phyloP scores from a whole-genome alignment of 2,113 vertebrate species.

The Deroptyus accipitrinus region DNA sequence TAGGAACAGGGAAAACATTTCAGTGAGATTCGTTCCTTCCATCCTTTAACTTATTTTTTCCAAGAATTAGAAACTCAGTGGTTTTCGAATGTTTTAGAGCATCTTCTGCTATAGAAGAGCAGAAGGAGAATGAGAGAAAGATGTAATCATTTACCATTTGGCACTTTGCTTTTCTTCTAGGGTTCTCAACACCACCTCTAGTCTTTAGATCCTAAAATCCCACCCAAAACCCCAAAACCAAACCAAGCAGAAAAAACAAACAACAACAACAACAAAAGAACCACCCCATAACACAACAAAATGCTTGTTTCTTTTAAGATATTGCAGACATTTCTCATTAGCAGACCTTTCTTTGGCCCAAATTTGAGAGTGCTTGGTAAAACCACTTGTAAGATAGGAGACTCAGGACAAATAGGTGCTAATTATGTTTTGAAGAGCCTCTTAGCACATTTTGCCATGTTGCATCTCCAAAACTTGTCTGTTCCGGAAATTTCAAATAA shows the following conservation, averaged over 20 bases:
- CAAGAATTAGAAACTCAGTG: not conserved
- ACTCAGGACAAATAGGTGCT: slow-evolving; percentile 42
- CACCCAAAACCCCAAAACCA: too few relatives aligned
- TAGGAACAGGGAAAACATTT: not conserved
- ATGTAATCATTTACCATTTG: not conserved
- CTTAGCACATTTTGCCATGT: slow-evolving; percentile 30
- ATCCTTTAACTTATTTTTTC: not conserved
- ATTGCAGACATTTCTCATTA: not conserved
- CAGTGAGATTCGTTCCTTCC: not conserved
- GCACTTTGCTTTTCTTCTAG: not conserved
- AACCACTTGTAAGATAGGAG: not conserved
- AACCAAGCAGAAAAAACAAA: not conserved
- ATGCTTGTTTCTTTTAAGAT: not conserved
- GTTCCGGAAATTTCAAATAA: slow-evolving; percentile 53
- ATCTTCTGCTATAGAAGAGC: not conserved
- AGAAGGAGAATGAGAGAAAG: not conserved
- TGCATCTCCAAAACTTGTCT: slow-evolving; percentile 20
- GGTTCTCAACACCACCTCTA: not conserved
- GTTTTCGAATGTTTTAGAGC: not conserved
- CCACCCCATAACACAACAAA: not conserved
- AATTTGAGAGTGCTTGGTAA: not conserved
- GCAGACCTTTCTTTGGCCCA: not conserved
- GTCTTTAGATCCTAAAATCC: not conserved
- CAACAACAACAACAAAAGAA: not conserved
- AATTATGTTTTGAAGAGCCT: slow-evolving; percentile 53